Percentiles rank a stretch among this genome's conserved stretches.
These are phyloP conservation scores for Propithecus deckenii DNA, from an alignment of 2,797 vertebrate species.

Conservation along the genomic window DNA sequence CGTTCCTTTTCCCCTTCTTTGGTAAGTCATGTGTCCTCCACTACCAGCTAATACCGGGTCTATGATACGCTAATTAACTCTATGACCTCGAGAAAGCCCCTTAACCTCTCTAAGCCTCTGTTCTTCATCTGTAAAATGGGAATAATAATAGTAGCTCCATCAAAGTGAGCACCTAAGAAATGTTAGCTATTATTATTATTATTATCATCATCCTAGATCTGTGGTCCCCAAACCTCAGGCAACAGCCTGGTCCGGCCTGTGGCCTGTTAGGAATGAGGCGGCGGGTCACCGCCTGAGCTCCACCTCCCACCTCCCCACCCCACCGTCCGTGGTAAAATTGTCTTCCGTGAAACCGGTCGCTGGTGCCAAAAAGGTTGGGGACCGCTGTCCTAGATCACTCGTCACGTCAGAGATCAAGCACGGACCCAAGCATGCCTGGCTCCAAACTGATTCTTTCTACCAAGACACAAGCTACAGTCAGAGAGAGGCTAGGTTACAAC, in stretches of 20 bases:
- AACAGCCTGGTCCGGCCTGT: too few species aligned
- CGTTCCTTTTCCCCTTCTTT: background rate
- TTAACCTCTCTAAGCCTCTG: background rate
- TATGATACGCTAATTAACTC: background rate
- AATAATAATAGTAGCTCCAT: background rate
- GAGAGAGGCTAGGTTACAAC: background rate
- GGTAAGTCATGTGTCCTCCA: fast-evolving
- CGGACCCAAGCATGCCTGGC: background rate
- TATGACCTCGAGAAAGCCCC: background rate
- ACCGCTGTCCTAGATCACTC: background rate
- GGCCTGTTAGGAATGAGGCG: too few species aligned
- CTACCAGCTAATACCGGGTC: background rate
- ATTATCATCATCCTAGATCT: background rate
- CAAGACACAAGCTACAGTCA: background rate
- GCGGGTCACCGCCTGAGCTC: too few species aligned
- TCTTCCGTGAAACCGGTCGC: too few species aligned
- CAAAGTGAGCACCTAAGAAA: background rate
- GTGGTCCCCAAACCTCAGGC: too few species aligned
- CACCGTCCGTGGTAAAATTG: too few species aligned
- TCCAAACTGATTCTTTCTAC: background rate
- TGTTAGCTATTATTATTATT: background rate
- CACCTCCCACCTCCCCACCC: too few species aligned
- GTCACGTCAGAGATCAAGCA: background rate
- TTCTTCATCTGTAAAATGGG: conserved; percentile 4
- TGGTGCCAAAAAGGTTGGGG: too few species aligned